Evolutionary conservation across 2,797 vertebrate species (phyloP).

Genomic region (Bradypodion ventrale): DNA sequence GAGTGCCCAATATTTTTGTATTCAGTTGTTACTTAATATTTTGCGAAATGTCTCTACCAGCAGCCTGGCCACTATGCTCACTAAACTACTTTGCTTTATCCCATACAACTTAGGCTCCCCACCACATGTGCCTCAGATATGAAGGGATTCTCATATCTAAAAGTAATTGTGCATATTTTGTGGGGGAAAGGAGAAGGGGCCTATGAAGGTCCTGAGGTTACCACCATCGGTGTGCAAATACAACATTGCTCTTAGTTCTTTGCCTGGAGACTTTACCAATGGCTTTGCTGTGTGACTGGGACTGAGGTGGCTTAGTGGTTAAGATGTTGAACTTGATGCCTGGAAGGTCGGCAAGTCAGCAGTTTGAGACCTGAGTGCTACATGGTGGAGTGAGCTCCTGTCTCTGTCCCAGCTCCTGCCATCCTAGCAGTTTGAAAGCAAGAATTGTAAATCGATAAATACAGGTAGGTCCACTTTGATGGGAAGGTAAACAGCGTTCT

Average conservation of each 20-base stretch:
- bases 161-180: not conserved
- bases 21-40: not conserved
- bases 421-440: too few species aligned
- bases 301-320: too few species aligned
- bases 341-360: too few species aligned
- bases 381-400: too few species aligned
- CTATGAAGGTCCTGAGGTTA: not conserved
- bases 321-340: too few species aligned
- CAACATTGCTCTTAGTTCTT: not conserved
- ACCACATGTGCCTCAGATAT: not conserved
- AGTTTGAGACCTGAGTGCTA: too few species aligned
- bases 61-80: not conserved
- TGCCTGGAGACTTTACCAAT: not conserved
- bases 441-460: too few species aligned
- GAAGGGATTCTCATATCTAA: not conserved
- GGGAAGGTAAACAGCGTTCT: too few species aligned
- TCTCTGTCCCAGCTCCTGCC: too few species aligned
- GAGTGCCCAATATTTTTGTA: slow-evolving; percentile 14
- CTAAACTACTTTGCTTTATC: not conserved
- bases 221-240: not conserved
- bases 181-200: not conserved
- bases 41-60: not conserved
- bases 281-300: not conserved
- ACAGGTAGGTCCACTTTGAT: too few species aligned
- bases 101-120: too few species aligned